Evolutionary conservation across 2,888 invertebrate genomes (phyloP), one percentile per base, ranked within the genome.

Genomic region (Augochlorella aurata): DNA sequence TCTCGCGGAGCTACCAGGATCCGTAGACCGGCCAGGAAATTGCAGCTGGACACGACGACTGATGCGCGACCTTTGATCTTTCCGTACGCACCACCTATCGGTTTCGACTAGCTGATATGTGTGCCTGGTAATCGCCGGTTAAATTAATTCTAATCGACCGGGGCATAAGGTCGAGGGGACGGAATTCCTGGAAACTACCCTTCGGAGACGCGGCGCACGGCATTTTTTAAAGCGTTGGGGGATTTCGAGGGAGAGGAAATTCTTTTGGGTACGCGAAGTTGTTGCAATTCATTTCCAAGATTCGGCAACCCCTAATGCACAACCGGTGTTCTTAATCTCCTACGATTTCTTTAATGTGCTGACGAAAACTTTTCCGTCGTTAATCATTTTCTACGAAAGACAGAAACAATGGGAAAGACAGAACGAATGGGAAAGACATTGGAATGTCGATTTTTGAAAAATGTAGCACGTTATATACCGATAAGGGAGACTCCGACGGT

Each of bases 31-130:
- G 18, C 50, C 47, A 29, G n/a, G 24, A 61, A 49, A 72, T 72
- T 61, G 63, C 61, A 61, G 72, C 29, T 21, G 65, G 54, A 73
- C 69, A 54, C 74, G 71, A 61, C n/a, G 18, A 9, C 9, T 18
- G 16, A 52, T 29, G 66, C 24, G 49, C 49, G 75, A 78, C 75
- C 67, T 74, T 61, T 74, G 21, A 16, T 47, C 65, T 21, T 16
- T 18, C 0, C 18, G 29, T 63, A 14, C 38, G 14, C 65, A 44
- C n/a, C 0, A n/a, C n/a, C 9, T 63, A 63, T 65, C 44, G 65
- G 44, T 44, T 21, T n/a, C 44, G 18, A 9, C 29, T 38, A 18
- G 8, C 18, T 63, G 18, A 0, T 16, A 8, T 0, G 38, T 4
- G 16, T 8, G 4, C 1, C 10, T 45, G 65, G 12, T 44, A 65